Evolutionary conservation across 1,140 invertebrate genomes (phyloP).

Genomic region (Procambarus clarkii): DNA sequence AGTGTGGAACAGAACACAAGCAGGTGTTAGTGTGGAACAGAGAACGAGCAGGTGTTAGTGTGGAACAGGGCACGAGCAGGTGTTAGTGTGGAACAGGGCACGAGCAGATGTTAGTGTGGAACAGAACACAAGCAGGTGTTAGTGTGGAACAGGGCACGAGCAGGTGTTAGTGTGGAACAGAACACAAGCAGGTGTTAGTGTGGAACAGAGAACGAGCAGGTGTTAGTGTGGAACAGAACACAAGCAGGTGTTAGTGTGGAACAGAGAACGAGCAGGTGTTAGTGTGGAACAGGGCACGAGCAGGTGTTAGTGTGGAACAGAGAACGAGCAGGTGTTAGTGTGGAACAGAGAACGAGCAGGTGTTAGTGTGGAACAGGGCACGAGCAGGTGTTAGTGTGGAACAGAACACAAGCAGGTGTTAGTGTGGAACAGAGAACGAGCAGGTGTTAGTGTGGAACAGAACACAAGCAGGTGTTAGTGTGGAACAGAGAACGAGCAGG

Average conservation of each 20-base stretch:
- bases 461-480: too few species aligned
- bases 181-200: neutral
- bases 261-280: neutral
- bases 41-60: too few species aligned
- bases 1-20: neutral
- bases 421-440: neutral
- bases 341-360: neutral
- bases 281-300: too few species aligned
- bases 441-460: too few species aligned
- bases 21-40: too few species aligned
- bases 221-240: neutral
- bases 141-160: neutral
- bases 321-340: neutral
- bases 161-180: neutral
- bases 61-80: neutral
- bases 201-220: too few species aligned
- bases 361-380: too few species aligned
- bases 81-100: neutral
- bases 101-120: neutral
- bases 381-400: too few species aligned
- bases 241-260: neutral
- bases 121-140: too few species aligned
- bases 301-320: neutral
- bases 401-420: neutral
- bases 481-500: neutral